Base-by-base conservation (phyloP, 92 coral and sea anemone species). In the Palythoa heliodiscus region DNA sequence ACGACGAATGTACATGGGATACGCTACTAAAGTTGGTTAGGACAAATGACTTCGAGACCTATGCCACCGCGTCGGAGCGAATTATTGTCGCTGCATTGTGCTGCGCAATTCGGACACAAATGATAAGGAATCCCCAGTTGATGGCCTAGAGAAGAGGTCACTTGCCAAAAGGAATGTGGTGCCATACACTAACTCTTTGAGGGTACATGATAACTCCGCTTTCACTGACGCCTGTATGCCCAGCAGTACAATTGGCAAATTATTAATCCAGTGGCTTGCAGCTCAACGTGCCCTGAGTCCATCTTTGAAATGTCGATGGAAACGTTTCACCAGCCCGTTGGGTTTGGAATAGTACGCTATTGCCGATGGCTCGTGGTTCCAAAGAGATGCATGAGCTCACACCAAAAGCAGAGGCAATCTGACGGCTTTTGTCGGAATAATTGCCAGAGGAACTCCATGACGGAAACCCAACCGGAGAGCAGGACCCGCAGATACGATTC, bases 1-100 rank as follows among this genome's bases (percentile, higher is more conserved):
- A 1, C 86, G 82, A 52, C 73, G 86, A 52, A 89, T 89, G 23
- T 76, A 89, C 7, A 86, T 87, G 40, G 75, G 82, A 86, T 5
- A 89, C 92, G 1, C 60, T 19, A 55, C 82, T 84, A 43, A 5
- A 43, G 50, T 43, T 43, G 15, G 54, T 76, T 3, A 87, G 85
- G 0, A 75, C 43, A 10, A 80, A 89, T 2, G 73, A 39, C 75
- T 43, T 25, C 50, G 87, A 48, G 61, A 19, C 13, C 85, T 57
- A 38, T 81, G 89, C 68, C 58, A 54, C 67, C 57, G 4, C 23
- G 71, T 39, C 3, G 73, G 87, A 74, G 68, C 57, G 68, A 69
- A 22, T 15, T 86, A 74, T 77, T 70, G 91, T 14, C 67, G 52
- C 54, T 88, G 61, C 61, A 55, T 55, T 55, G 61, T 55, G 61